A percentile compares a stretch with the other conserved stretches of the same genome.
phyloP scores from a whole-genome alignment of 2,888 invertebrate species.

The Tinea semifulvella region DNA sequence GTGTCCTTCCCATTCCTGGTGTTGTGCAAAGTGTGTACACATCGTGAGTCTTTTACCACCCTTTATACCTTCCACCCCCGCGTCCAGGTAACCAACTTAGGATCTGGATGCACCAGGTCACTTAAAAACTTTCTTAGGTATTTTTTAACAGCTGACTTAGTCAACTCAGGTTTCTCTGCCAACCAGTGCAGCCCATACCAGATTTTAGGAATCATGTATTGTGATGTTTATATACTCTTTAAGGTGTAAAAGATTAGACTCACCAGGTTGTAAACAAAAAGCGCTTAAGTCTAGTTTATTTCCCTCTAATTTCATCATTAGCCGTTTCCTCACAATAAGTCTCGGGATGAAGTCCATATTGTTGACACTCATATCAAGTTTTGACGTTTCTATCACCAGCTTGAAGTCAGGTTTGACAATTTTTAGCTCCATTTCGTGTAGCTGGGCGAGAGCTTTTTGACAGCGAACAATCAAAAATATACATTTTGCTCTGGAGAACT shows the following conservation, averaged over 20 bases:
- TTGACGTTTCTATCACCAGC: not conserved
- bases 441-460: not conserved
- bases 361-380: not conserved
- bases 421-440: not conserved
- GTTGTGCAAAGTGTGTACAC: too few relatives aligned
- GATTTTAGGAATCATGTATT: too few relatives aligned
- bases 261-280: constrained; percentile 41
- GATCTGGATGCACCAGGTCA: too few relatives aligned
- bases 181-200: too few relatives aligned
- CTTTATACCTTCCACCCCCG: too few relatives aligned
- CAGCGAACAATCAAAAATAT: not conserved
- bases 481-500: not conserved
- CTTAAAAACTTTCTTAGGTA: too few relatives aligned
- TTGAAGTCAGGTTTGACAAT: not conserved
- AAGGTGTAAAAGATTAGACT: constrained; percentile 19
- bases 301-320: constrained; percentile 23
- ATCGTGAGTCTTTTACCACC: too few relatives aligned
- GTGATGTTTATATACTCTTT: too few relatives aligned
- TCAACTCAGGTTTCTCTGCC: too few relatives aligned
- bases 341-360: constrained; percentile 38
- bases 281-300: constrained; percentile 30
- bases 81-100: too few relatives aligned
- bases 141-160: too few relatives aligned
- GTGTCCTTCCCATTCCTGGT: too few relatives aligned
- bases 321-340: constrained; percentile 30